Evolutionary conservation across 2,888 invertebrate species (phyloP).

Genomic region (Fabriciana adippe): DNA sequence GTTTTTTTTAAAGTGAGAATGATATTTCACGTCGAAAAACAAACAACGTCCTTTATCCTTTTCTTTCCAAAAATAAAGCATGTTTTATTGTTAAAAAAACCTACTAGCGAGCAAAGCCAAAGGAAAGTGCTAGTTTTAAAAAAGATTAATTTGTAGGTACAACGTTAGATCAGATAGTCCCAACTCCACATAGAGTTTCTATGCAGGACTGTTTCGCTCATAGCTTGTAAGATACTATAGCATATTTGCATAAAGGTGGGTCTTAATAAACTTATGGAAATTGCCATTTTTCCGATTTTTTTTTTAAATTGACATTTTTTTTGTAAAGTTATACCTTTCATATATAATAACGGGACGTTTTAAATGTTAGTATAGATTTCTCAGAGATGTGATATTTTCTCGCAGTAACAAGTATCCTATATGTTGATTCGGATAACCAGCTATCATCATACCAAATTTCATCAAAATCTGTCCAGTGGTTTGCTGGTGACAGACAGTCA

Average conservation of each 20-base stretch:
- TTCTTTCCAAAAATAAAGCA: too few relatives aligned
- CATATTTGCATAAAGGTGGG: slow-evolving; percentile 27
- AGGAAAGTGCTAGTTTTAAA: background rate
- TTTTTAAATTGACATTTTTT: background rate
- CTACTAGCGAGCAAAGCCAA: background rate
- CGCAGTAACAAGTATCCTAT: too few relatives aligned
- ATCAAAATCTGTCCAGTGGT: too few relatives aligned
- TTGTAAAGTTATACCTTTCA: slow-evolving; percentile 9
- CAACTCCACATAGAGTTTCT: background rate
- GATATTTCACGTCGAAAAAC: too few relatives aligned
- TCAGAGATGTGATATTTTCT: too few relatives aligned
- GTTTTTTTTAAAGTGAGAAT: too few relatives aligned
- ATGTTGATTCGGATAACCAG: too few relatives aligned
- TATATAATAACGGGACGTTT: too few relatives aligned
- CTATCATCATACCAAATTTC: too few relatives aligned
- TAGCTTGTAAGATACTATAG: background rate
- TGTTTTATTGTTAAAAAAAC: background rate
- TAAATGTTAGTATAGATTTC: background rate
- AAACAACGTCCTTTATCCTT: too few relatives aligned
- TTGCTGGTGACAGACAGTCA: too few relatives aligned
- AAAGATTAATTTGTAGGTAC: background rate
- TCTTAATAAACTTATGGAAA: slow-evolving; percentile 24
- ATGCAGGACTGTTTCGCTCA: background rate
- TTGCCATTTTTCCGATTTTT: slow-evolving; percentile 23
- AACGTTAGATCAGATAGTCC: background rate